These are phyloP conservation scores for Elmis aenea DNA, from an alignment of 2,888 invertebrate species.

Conservation along the genomic window DNA sequence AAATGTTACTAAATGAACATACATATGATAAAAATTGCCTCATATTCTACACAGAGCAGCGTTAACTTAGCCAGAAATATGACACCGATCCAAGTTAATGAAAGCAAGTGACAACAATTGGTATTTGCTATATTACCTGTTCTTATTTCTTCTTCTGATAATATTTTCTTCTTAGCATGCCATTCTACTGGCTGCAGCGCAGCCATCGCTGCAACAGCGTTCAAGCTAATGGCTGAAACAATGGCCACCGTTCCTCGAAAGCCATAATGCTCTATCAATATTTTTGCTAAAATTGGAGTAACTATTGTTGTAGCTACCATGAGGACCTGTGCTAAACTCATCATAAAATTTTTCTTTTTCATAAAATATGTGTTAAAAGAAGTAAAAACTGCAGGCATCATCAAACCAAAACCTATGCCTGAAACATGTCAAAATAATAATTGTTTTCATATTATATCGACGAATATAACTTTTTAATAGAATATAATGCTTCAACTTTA, in stretches of 20 bases:
- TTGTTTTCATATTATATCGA: no score
- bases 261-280: constrained; percentile 58
- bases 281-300: constrained; percentile 61
- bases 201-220: constrained; percentile 63
- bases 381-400: constrained; percentile 67
- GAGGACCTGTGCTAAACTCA: constrained; percentile 69
- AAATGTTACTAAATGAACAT: no score
- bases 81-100: no score
- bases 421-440: constrained; percentile 25
- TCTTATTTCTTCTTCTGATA: no score
- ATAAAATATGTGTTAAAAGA: constrained; percentile 72
- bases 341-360: constrained; percentile 63
- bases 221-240: constrained; percentile 61
- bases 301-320: constrained; percentile 65
- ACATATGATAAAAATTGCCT: no score
- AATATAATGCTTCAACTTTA: no score
- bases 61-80: no score
- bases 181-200: constrained; percentile 71
- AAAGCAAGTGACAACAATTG: no score
- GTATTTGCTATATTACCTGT: no score
- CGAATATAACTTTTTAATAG: no score
- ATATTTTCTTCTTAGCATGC: constrained; percentile 53
- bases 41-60: no score
- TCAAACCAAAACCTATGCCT: constrained; percentile 69
- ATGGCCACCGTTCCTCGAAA: constrained; percentile 66